Evolutionary conservation across 2,113 vertebrate species (phyloP).

Genomic region (Epinephelus moara): DNA sequence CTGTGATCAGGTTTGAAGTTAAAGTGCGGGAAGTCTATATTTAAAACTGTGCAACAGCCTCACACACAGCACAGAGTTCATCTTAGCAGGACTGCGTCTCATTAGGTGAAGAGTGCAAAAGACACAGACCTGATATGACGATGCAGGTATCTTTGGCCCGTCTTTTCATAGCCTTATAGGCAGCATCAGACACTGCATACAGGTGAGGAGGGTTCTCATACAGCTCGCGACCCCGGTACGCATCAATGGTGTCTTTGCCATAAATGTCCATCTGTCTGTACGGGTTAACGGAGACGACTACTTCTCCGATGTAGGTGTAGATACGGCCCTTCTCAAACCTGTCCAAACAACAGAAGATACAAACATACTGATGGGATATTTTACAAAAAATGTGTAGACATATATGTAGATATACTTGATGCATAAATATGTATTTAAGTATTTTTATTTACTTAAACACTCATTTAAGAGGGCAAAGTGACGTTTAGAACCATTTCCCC

Average conservation of each 20-base stretch:
- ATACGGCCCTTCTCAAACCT: slow-evolving; percentile 93
- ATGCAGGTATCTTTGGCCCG: slow-evolving; percentile 94
- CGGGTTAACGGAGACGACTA: slow-evolving; percentile 94
- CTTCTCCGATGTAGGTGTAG: slow-evolving; percentile 96
- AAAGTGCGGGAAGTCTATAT: background rate
- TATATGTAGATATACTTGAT: background rate
- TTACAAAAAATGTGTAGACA: background rate
- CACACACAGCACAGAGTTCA: background rate
- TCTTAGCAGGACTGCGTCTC: background rate
- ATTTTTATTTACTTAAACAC: background rate
- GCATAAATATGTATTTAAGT: background rate
- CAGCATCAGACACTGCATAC: slow-evolving; percentile 90
- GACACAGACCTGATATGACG: slow-evolving; percentile 92
- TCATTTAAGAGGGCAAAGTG: background rate
- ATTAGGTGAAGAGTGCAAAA: background rate
- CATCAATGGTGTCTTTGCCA: slow-evolving; percentile 84
- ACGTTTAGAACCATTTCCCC: background rate
- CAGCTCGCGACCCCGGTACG: slow-evolving; percentile 91
- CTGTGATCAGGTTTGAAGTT: background rate
- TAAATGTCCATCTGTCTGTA: slow-evolving; percentile 90
- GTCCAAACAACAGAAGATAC: slow-evolving; percentile 21
- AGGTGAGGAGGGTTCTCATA: slow-evolving; percentile 95
- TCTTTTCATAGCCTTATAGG: slow-evolving; percentile 96
- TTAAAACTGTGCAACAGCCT: background rate
- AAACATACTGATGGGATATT: background rate